phyloP scores from a whole-genome alignment of 1,140 invertebrate genomes.

The Antheraea pernyi region DNA sequence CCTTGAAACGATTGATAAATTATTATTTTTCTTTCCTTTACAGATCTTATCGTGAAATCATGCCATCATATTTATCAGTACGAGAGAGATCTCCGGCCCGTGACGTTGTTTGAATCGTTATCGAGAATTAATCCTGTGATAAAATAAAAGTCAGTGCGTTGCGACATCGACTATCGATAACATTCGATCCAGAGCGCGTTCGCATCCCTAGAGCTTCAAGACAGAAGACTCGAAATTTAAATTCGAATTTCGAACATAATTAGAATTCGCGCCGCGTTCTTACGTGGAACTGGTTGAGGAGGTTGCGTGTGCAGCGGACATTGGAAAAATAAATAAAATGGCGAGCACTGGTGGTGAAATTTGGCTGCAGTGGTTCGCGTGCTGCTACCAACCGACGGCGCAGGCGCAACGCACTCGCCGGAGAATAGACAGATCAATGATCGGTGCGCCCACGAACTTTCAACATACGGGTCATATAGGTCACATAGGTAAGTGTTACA shows the following conservation, averaged over 20 bases:
- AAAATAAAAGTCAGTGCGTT: slow-evolving; percentile 22
- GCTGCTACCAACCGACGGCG: slow-evolving; percentile 87
- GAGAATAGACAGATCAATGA: slow-evolving; percentile 95
- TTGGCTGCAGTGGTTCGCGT: slow-evolving; percentile 92
- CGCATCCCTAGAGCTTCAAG: slow-evolving; percentile 19
- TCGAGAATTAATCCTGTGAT: slow-evolving; percentile 12
- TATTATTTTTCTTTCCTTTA: slow-evolving; percentile 43
- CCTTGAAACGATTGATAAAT: slow-evolving; percentile 12
- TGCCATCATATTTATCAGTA: slow-evolving; percentile 51
- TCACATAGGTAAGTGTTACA: slow-evolving; percentile 26
- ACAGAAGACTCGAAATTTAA: slow-evolving; percentile 20
- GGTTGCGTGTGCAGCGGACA: slow-evolving; percentile 40
- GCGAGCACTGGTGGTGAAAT: slow-evolving; percentile 86
- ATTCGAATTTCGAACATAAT: slow-evolving; percentile 17
- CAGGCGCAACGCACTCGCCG: slow-evolving; percentile 82
- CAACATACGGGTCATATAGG: slow-evolving; percentile 91
- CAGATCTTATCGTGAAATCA: slow-evolving; percentile 62
- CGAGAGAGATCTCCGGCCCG: slow-evolving; percentile 34
- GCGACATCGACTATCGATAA: slow-evolving; percentile 21
- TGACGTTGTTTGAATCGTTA: slow-evolving; percentile 26
- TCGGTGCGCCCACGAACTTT: slow-evolving; percentile 94
- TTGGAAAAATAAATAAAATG: slow-evolving; percentile 72
- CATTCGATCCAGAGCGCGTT: slow-evolving; percentile 19
- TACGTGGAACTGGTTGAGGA: slow-evolving; percentile 2
- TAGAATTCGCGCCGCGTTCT: slow-evolving; percentile 31